Evolutionary conservation across 2,888 invertebrate genomes (phyloP).

Genomic region (Lasioglossum malachurum): DNA sequence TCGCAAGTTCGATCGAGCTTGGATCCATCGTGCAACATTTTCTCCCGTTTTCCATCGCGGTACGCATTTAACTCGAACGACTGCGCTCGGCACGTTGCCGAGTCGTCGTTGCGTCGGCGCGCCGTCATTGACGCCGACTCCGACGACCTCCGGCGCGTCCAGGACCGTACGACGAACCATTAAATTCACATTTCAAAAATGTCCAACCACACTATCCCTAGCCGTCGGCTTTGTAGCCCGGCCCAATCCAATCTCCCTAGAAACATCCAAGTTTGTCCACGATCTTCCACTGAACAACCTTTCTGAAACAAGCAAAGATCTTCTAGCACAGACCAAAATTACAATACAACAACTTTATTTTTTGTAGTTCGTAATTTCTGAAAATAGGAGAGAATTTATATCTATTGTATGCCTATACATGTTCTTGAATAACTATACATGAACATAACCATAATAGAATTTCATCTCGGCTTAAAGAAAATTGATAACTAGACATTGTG

Average conservation of each 20-base stretch:
- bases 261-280: neutral
- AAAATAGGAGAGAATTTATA: too few species aligned
- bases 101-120: conserved; percentile 64
- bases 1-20: neutral
- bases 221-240: neutral
- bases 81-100: conserved; percentile 27
- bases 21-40: neutral
- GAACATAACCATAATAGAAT: too few species aligned
- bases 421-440: too few species aligned
- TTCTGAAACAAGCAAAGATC: neutral
- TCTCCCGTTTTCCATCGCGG: neutral
- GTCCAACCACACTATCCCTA: neutral
- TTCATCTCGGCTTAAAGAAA: too few species aligned
- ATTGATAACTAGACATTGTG: too few species aligned
- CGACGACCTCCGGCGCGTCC: conserved; percentile 48
- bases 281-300: neutral
- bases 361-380: too few species aligned
- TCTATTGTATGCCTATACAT: too few species aligned
- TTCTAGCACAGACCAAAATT: neutral
- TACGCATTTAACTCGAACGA: conserved; percentile 19
- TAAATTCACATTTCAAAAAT: neutral
- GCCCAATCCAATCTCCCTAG: neutral
- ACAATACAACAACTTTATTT: neutral
- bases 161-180: conserved; percentile 52
- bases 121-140: conserved; percentile 66